These are phyloP conservation scores for Colletes collaris DNA, from an alignment of 2,888 invertebrate genomes.

Conservation along the genomic window DNA sequence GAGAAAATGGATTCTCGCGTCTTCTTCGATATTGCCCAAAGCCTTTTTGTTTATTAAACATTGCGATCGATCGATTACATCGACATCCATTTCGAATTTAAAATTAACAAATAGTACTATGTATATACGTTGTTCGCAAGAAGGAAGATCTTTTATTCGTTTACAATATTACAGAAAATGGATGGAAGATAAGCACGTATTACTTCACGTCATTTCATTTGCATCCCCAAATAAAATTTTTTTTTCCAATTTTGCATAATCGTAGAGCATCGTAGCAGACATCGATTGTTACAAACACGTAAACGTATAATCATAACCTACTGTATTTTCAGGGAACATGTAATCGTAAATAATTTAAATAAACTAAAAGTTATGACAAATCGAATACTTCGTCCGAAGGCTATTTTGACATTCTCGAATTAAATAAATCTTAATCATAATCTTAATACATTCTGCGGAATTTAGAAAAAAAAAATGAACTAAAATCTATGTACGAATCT, in stretches of 20 bases:
- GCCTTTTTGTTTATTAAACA: neutral
- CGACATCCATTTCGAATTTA: constrained; percentile 8
- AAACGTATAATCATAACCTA: no score
- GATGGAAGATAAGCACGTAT: constrained; percentile 15
- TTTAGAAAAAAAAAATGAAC: no score
- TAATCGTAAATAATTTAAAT: no score
- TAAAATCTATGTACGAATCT: neutral
- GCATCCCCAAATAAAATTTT: no score
- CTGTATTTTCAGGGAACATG: no score
- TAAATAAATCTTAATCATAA: no score
- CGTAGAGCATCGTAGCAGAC: no score
- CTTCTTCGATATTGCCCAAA: neutral
- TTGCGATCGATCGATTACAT: neutral
- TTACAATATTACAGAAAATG: constrained; percentile 10
- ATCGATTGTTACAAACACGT: no score
- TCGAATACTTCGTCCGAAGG: neutral
- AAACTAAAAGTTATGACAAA: neutral
- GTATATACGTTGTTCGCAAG: neutral
- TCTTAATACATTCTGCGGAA: no score
- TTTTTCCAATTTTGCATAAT: no score
- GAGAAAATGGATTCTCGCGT: constrained; percentile 1
- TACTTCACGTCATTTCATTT: constrained; percentile 6
- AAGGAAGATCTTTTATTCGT: neutral
- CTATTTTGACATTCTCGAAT: neutral
- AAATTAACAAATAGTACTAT: neutral